Conservation (phyloP, 2,888 invertebrate species). For the Trissolcus japonicus region DNA sequence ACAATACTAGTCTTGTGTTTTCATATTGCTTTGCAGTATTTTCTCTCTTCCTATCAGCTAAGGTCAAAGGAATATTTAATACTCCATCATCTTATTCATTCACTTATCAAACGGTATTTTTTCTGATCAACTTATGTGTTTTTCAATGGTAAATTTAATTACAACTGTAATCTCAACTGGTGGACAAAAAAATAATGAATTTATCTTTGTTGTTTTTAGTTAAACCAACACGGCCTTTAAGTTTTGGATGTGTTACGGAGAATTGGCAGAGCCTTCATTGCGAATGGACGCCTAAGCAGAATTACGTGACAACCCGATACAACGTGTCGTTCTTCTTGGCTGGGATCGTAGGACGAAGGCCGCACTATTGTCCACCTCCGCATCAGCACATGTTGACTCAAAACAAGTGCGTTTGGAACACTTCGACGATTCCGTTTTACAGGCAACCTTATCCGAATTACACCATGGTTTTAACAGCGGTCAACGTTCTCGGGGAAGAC, state of each 20-base stretch:
- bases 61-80: slow-evolving; percentile 59
- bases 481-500: slow-evolving; percentile 80
- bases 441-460: slow-evolving; percentile 78
- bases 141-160: not conserved
- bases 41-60: slow-evolving; percentile 58
- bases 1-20: slow-evolving; percentile 5
- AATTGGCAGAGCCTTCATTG: slow-evolving; percentile 87
- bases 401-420: slow-evolving; percentile 77
- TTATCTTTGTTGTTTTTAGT: slow-evolving; percentile 69
- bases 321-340: slow-evolving; percentile 76
- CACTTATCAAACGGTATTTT: slow-evolving; percentile 2
- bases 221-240: slow-evolving; percentile 81
- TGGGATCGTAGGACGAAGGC: slow-evolving; percentile 73
- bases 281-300: slow-evolving; percentile 81
- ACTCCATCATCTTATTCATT: slow-evolving; percentile 20
- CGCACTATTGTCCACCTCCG: slow-evolving; percentile 66
- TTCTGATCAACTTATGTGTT: not conserved
- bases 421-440: slow-evolving; percentile 78
- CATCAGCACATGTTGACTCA: slow-evolving; percentile 71
- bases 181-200: not conserved
- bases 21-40: slow-evolving; percentile 7
- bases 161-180: not conserved
- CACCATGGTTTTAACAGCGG: slow-evolving; percentile 80
- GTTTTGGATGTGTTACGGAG: slow-evolving; percentile 85
- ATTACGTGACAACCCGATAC: slow-evolving; percentile 80